Evolutionary conservation across 2,888 invertebrate genomes (phyloP).

Genomic region (Elegia similella): DNA sequence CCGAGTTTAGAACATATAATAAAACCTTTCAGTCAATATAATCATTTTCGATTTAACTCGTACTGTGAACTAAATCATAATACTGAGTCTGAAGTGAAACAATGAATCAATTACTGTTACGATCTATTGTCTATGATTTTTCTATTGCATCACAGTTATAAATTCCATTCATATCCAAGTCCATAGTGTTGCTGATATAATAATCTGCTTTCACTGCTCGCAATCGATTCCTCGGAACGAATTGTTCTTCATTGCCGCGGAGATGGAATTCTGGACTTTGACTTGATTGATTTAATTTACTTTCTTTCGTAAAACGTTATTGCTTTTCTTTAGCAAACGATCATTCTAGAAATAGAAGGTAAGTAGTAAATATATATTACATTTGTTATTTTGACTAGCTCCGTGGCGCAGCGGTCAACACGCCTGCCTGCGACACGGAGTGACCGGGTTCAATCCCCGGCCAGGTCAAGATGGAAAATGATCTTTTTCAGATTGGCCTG

Average conservation of each 20-base stretch:
- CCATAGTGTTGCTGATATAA: slow-evolving; percentile 21
- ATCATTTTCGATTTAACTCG: too few relatives aligned
- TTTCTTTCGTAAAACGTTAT: slow-evolving; percentile 12
- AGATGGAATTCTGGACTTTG: slow-evolving; percentile 3
- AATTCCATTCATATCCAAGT: slow-evolving; percentile 3
- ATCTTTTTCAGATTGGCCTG: too few relatives aligned
- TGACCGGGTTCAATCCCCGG: too few relatives aligned
- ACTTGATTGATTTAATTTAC: slow-evolving; percentile 11
- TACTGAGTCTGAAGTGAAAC: neutral
- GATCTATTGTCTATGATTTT: neutral
- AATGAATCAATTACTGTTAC: neutral
- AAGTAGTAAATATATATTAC: too few relatives aligned
- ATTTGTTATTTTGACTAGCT: too few relatives aligned
- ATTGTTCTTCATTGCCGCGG: slow-evolving; percentile 30
- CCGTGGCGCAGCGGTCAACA: too few relatives aligned
- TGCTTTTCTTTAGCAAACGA: neutral
- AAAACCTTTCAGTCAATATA: too few relatives aligned
- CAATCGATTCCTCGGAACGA: slow-evolving; percentile 36
- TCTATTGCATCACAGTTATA: neutral
- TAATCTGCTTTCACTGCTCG: slow-evolving; percentile 40
- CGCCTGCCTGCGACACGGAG: too few relatives aligned
- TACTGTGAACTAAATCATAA: too few relatives aligned
- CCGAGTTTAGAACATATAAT: too few relatives aligned
- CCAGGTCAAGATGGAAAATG: too few relatives aligned
- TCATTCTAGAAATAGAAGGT: too few relatives aligned